These are phyloP conservation scores for Cichlasoma orientale DNA, from an alignment of 2,797 vertebrate genomes.

Conservation along the genomic window DNA sequence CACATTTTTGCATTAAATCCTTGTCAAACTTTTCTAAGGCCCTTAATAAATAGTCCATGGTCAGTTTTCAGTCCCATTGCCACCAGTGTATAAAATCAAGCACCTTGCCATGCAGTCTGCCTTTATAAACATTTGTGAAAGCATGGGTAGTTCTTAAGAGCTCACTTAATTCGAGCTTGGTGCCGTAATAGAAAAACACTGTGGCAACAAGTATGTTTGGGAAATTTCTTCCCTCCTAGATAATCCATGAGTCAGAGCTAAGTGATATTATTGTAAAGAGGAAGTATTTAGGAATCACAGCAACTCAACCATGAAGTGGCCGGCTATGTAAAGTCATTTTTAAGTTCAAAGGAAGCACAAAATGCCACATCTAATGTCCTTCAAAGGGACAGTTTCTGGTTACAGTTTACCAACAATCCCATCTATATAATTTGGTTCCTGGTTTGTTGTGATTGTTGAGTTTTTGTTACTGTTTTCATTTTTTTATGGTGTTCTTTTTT, in stretches of 20 bases:
- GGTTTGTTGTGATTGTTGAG: fast-evolving
- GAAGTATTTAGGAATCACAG: neutral
- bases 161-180: neutral
- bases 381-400: too few species aligned
- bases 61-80: conserved; percentile 3
- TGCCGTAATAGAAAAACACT: neutral
- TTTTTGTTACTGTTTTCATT: neutral
- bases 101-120: neutral
- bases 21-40: conserved; percentile 42
- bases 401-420: neutral
- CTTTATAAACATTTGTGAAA: neutral
- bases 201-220: neutral
- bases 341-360: too few species aligned
- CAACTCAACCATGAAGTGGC: neutral
- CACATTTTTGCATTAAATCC: conserved; percentile 63
- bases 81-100: neutral
- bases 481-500: neutral
- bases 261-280: neutral
- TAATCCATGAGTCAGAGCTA: neutral
- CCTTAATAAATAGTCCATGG: conserved; percentile 43
- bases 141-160: neutral
- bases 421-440: neutral
- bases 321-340: neutral
- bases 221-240: neutral
- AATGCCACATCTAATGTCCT: too few species aligned